These are phyloP conservation scores for Drosophila baimaii DNA, from an alignment of 1,140 invertebrate species.

Conservation along the genomic window DNA sequence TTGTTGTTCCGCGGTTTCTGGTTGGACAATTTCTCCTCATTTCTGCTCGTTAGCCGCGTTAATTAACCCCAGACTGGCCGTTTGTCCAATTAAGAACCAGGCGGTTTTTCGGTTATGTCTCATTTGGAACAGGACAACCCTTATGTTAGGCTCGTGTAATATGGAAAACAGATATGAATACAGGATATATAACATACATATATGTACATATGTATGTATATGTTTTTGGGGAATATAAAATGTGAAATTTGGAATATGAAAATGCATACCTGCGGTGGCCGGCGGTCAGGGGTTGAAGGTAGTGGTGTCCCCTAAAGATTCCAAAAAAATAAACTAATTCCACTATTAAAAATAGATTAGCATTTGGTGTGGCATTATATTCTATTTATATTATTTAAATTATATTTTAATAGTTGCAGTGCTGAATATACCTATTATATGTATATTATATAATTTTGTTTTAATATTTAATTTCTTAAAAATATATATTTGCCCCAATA, in stretches of 20 bases:
- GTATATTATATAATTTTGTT: too few relatives aligned
- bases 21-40: constrained; percentile 13
- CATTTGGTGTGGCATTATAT: neutral
- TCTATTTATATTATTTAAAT: neutral
- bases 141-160: constrained; percentile 5
- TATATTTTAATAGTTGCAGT: neutral
- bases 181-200: neutral
- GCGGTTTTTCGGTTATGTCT: constrained; percentile 32
- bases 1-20: neutral
- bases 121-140: constrained; percentile 53
- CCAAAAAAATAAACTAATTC: neutral
- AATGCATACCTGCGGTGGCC: constrained; percentile 21
- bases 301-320: neutral
- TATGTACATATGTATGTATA: neutral
- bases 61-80: constrained; percentile 43
- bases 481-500: neutral
- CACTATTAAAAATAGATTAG: constrained; percentile 1
- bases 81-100: constrained; percentile 50
- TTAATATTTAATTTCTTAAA: neutral
- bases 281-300: constrained; percentile 20
- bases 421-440: neutral
- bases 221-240: neutral
- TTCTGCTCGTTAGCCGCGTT: constrained; percentile 39
- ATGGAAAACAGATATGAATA: constrained; percentile 14
- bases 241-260: constrained; percentile 16